Evolutionary conservation across 2,888 invertebrate genomes (phyloP).

Genomic region (Spatulosminthurus flaviceps): DNA sequence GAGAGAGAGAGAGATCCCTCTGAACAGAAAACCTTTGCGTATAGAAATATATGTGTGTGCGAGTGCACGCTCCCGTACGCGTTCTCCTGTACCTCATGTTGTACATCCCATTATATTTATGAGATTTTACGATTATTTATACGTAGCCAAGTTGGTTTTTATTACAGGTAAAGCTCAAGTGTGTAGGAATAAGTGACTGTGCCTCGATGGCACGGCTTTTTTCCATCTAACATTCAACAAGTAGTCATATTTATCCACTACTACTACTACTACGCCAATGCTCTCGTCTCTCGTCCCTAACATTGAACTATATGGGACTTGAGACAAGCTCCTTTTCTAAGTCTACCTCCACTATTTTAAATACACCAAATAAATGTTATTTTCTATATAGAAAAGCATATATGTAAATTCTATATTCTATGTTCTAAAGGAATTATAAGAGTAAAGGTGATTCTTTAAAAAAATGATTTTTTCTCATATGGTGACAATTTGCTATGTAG

Average conservation of each 20-base stretch:
- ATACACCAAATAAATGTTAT: too few relatives aligned
- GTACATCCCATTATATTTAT: conserved; percentile 8
- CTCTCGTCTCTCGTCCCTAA: neutral
- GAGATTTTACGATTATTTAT: conserved; percentile 36
- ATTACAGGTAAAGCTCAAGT: conserved; percentile 27
- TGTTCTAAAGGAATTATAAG: too few relatives aligned
- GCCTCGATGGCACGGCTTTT: conserved; percentile 17
- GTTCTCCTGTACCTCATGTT: conserved; percentile 15
- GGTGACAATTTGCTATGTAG: too few relatives aligned
- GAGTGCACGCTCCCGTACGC: conserved; percentile 2
- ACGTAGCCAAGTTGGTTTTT: conserved; percentile 20
- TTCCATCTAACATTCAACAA: neutral
- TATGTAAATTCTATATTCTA: too few relatives aligned
- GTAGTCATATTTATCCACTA: neutral
- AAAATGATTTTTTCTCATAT: too few relatives aligned
- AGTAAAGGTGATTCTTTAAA: too few relatives aligned
- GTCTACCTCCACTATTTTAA: too few relatives aligned
- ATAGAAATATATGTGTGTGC: neutral
- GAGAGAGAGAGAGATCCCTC: conserved; percentile 21
- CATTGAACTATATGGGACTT: too few relatives aligned
- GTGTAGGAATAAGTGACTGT: neutral
- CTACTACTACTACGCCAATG: neutral
- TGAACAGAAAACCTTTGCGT: neutral
- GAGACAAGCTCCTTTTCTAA: too few relatives aligned
- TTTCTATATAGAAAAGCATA: too few relatives aligned